Conservation (phyloP, 2,113 vertebrate genomes). For the Alouatta palliata region DNA sequence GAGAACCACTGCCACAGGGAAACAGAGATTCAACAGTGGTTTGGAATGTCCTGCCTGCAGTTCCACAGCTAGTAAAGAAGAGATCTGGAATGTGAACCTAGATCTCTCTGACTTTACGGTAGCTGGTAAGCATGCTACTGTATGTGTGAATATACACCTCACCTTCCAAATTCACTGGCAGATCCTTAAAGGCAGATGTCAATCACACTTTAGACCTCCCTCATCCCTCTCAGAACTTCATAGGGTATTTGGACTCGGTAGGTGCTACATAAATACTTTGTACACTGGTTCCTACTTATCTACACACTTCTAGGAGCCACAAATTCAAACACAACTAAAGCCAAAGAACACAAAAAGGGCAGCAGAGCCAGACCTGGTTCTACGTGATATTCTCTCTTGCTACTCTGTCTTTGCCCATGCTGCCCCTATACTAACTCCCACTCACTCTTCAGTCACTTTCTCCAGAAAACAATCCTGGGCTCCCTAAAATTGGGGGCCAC, state of each 20-base stretch:
- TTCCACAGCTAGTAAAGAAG: neutral
- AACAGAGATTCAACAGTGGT: neutral
- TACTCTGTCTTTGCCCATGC: neutral
- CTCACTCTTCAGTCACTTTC: slow-evolving; percentile 29
- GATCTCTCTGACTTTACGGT: neutral
- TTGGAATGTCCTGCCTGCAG: neutral
- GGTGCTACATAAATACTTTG: neutral
- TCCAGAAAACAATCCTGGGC: neutral
- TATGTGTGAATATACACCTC: neutral
- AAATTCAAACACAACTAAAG: slow-evolving; percentile 30
- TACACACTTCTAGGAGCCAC: slow-evolving; percentile 6
- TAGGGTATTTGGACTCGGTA: neutral
- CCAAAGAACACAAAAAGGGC: slow-evolving; percentile 13
- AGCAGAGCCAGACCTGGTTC: neutral
- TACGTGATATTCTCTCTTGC: neutral
- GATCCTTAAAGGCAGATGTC: neutral
- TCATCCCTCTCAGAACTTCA: neutral
- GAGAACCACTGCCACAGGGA: neutral
- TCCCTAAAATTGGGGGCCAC: slow-evolving; percentile 5
- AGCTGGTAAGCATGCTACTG: neutral
- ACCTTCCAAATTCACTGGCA: neutral
- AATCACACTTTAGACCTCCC: neutral
- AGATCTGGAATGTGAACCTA: slow-evolving; percentile 25
- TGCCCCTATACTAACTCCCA: slow-evolving; percentile 2
- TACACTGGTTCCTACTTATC: neutral